phyloP scores from a whole-genome alignment of 2,888 invertebrate species.

The Brassicogethes aeneus region DNA sequence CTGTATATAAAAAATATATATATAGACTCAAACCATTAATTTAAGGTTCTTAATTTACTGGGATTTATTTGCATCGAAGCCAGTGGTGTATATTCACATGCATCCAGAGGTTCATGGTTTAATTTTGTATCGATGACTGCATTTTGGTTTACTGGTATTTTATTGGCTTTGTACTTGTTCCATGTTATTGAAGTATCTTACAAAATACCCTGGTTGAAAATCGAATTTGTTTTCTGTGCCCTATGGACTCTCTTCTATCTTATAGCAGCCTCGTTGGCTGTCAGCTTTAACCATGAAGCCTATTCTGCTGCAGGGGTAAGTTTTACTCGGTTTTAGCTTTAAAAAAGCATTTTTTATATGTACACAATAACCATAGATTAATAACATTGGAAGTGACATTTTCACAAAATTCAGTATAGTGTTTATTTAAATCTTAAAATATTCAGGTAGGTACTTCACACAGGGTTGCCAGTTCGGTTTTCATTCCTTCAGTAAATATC shows the following conservation, averaged over 20 bases:
- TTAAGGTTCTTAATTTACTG: slow-evolving; percentile 57
- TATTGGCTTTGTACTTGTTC: slow-evolving; percentile 73
- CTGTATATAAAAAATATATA: no score
- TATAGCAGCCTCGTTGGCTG: slow-evolving; percentile 62
- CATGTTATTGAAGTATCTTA: slow-evolving; percentile 79
- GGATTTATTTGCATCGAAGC: slow-evolving; percentile 76
- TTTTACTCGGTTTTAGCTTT: no score
- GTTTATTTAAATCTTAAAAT: no score
- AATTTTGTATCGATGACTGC: slow-evolving; percentile 73
- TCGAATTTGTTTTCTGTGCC: slow-evolving; percentile 68
- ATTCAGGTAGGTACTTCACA: no score
- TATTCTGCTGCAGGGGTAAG: slow-evolving; percentile 68
- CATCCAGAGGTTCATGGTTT: slow-evolving; percentile 61
- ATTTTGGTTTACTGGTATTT: slow-evolving; percentile 75
- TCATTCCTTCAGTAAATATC: no score
- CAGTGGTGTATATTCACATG: slow-evolving; percentile 27
- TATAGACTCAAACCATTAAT: slow-evolving; percentile 14
- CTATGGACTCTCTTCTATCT: slow-evolving; percentile 68
- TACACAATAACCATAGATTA: no score
- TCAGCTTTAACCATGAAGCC: slow-evolving; percentile 49
- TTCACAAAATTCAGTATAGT: no score
- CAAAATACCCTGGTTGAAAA: slow-evolving; percentile 78
- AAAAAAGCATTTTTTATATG: no score
- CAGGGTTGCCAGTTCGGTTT: no score
- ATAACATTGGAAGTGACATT: no score